Evolutionary conservation across 2,797 vertebrate genomes (phyloP), one percentile per base, ranked within the genome.

Genomic region (Podarcis siculus): DNA sequence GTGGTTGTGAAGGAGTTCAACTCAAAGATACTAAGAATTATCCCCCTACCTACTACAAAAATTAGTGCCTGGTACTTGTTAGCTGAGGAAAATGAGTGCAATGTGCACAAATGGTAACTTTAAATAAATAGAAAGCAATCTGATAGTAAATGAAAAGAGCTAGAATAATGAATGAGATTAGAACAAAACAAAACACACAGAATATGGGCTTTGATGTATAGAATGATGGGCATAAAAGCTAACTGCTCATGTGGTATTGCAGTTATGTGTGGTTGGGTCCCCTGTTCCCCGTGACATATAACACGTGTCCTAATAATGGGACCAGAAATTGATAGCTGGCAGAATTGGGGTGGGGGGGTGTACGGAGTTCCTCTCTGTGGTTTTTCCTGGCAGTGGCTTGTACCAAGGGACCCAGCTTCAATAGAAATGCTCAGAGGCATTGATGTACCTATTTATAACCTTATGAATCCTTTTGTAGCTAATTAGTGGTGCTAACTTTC

Each of bases 401-500:
- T 76, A 87, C n/a, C 61, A 82, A 78, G 27, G 23, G 27, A 89
- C 77, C 55, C 87, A 80, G 69, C 82, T 58, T 35, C 89, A 64
- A 4, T 19, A 81, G 82, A 35, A 89, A 61, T 0, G 37, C 87
- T 92, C 88, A 42, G 71, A 83, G 89, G 82, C 72, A 89, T 13
- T 81, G 37, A 86, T 67, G 85, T 90, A 83, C 10, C 80, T 61
- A 72, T 86, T 91, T 83, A 87, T 42, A 82, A 72, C 89, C 35
- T 30, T 19, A 86, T 82, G 71, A 91, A 93, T 92, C 79, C 8
- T 92, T 91, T 75, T 93, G 87, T 90, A 91, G 83, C 6, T 90
- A 89, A 92, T 94, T 92, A 94, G 87, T 32, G 88, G 77, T 30
- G 61, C 85, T 93, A 90, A 91, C 86, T 1, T 0, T 61, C 3